Percentiles rank a stretch among this genome's conserved stretches.
Evolutionary conservation across 2,797 vertebrate species (phyloP).

Genomic region (Mareca penelope): DNA sequence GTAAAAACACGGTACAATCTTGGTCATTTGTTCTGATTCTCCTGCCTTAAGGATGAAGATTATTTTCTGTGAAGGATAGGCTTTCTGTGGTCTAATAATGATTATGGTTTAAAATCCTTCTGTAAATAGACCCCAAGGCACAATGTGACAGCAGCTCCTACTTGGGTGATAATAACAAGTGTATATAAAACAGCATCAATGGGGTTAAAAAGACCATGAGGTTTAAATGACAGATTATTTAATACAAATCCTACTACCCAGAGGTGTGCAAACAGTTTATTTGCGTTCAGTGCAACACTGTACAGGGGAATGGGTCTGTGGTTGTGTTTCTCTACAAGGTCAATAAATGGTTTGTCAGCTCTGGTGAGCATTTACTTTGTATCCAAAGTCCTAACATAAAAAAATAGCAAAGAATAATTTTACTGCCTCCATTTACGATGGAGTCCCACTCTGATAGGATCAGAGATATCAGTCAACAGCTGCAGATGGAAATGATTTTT

Average conservation of each 20-base stretch:
- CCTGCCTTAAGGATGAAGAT: background rate
- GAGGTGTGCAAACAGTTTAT: slow-evolving; percentile 57
- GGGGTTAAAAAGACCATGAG: background rate
- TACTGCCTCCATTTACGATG: background rate
- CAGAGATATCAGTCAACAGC: slow-evolving; percentile 1
- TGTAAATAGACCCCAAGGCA: slow-evolving; percentile 39
- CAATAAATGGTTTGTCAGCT: slow-evolving; percentile 23
- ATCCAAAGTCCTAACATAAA: slow-evolving; percentile 14
- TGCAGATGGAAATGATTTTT: background rate
- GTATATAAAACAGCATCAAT: background rate
- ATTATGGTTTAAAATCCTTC: background rate
- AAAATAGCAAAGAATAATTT: background rate
- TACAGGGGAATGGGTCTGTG: background rate
- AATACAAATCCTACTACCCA: slow-evolving; percentile 38
- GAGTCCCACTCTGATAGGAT: background rate
- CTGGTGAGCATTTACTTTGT: slow-evolving; percentile 27
- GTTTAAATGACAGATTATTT: slow-evolving; percentile 15
- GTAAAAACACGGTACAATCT: background rate
- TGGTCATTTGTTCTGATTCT: background rate
- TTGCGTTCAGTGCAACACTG: slow-evolving; percentile 31
- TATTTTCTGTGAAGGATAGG: background rate
- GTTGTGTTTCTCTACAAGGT: background rate
- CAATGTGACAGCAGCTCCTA: slow-evolving; percentile 2
- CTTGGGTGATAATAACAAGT: background rate
- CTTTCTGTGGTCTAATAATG: background rate